Evolutionary conservation across 2,797 vertebrate species (phyloP).

Genomic region (Apogon talboti): DNA sequence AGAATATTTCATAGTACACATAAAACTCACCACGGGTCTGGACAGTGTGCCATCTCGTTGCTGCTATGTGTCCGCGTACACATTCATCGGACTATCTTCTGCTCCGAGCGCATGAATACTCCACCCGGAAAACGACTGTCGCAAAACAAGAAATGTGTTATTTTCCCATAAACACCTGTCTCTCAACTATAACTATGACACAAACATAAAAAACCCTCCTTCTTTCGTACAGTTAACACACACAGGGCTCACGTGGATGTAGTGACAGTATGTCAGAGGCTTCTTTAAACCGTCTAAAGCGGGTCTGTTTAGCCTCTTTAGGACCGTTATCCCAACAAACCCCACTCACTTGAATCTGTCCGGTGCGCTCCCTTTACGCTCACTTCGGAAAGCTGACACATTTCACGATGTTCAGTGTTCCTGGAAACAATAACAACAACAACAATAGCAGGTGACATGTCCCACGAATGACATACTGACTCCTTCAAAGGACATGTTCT

Average conservation of each 20-base stretch:
- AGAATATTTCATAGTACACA: neutral
- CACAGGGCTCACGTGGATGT: neutral
- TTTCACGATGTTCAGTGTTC: conserved; percentile 48
- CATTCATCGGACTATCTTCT: conserved; percentile 78
- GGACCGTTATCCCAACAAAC: conserved; percentile 47
- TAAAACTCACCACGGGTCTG: conserved; percentile 76
- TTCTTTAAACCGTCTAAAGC: conserved; percentile 45
- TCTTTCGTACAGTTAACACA: too few relatives aligned
- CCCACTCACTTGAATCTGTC: conserved; percentile 64
- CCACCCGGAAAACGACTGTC: conserved; percentile 67
- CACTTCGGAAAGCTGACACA: conserved; percentile 41
- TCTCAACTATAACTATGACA: neutral
- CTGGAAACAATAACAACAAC: conserved; percentile 55
- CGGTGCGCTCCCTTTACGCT: conserved; percentile 42
- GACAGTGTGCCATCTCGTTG: conserved; percentile 77
- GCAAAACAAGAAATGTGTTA: conserved; percentile 56
- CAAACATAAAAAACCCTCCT: too few relatives aligned
- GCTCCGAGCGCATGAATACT: conserved; percentile 69
- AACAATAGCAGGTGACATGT: conserved; percentile 49
- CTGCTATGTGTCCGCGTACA: conserved; percentile 54
- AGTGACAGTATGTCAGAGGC: conserved; percentile 18
- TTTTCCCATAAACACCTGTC: conserved; percentile 36
- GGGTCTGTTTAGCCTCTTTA: conserved; percentile 58
- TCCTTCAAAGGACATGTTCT: conserved; percentile 78
- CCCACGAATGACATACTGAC: conserved; percentile 36